phyloP scores from a whole-genome alignment of 2,797 vertebrate genomes.

The Hemitrygon akajei region DNA sequence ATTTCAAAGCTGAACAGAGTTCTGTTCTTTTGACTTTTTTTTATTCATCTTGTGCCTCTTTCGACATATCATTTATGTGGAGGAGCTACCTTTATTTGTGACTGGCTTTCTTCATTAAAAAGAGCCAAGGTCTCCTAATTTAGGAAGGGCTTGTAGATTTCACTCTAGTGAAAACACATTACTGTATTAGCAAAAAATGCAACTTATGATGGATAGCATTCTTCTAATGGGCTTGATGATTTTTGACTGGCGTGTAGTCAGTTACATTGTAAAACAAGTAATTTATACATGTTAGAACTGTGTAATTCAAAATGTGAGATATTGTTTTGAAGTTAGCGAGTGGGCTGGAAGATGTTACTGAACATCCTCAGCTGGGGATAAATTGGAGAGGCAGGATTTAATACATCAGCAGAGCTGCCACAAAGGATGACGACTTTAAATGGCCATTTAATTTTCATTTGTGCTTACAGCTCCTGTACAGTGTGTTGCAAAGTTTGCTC shows the following conservation, averaged over 20 bases:
- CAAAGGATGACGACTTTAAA: background rate
- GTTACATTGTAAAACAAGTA: too few relatives aligned
- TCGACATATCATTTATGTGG: background rate
- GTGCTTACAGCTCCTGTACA: background rate
- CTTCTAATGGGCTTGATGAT: background rate
- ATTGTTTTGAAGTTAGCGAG: background rate
- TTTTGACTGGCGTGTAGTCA: background rate
- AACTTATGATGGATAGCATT: background rate
- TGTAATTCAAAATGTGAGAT: background rate
- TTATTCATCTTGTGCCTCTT: background rate
- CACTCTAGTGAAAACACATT: background rate
- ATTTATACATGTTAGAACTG: background rate
- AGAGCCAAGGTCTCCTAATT: background rate
- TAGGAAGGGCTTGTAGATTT: background rate
- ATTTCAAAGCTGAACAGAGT: background rate
- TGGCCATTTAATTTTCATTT: background rate
- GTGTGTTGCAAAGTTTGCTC: background rate
- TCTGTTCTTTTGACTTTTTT: background rate
- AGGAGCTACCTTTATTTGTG: background rate
- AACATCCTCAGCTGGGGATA: background rate
- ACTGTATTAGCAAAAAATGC: background rate
- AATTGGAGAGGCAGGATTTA: background rate
- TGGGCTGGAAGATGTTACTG: background rate
- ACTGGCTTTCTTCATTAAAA: background rate
- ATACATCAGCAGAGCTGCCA: background rate